A percentile compares a stretch with the other conserved stretches of the same genome.
Evolutionary conservation across 2,888 invertebrate species (phyloP).

Genomic region (Aleiodes leptofemur): DNA sequence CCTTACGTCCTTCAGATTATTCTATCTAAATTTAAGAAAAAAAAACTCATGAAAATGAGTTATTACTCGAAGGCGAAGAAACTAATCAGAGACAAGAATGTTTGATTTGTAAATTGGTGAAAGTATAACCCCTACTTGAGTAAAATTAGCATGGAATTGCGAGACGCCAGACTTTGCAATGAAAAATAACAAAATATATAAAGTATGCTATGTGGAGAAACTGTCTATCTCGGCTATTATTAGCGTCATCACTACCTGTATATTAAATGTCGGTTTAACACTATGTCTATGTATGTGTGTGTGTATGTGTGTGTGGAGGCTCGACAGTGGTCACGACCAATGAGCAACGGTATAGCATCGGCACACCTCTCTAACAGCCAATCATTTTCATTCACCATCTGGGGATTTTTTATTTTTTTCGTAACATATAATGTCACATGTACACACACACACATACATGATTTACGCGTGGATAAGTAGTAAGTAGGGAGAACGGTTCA

Average conservation of each 20-base stretch:
- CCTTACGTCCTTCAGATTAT: neutral
- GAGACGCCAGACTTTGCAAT: neutral
- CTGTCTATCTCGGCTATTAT: constrained; percentile 19
- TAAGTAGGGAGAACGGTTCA: constrained; percentile 7
- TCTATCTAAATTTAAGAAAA: too few species aligned
- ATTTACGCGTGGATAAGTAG: neutral
- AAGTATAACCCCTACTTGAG: neutral
- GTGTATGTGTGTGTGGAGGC: constrained; percentile 57
- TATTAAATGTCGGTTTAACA: too few species aligned
- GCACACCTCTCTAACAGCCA: constrained; percentile 62
- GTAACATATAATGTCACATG: neutral
- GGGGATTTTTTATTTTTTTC: constrained; percentile 38
- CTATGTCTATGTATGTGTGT: too few species aligned
- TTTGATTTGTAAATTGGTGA: neutral
- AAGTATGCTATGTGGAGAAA: constrained; percentile 1
- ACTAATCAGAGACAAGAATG: too few species aligned
- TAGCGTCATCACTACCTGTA: constrained; percentile 24
- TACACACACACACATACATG: neutral
- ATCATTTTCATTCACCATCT: constrained; percentile 44
- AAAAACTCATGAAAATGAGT: too few species aligned
- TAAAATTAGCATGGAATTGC: constrained; percentile 12
- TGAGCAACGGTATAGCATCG: constrained; percentile 53
- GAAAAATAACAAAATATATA: constrained; percentile 9
- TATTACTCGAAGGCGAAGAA: too few species aligned
- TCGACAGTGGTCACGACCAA: constrained; percentile 62